These are phyloP conservation scores for Sinopyrophorus schimmeli DNA, from an alignment of 2,888 invertebrate genomes.

Conservation along the genomic window DNA sequence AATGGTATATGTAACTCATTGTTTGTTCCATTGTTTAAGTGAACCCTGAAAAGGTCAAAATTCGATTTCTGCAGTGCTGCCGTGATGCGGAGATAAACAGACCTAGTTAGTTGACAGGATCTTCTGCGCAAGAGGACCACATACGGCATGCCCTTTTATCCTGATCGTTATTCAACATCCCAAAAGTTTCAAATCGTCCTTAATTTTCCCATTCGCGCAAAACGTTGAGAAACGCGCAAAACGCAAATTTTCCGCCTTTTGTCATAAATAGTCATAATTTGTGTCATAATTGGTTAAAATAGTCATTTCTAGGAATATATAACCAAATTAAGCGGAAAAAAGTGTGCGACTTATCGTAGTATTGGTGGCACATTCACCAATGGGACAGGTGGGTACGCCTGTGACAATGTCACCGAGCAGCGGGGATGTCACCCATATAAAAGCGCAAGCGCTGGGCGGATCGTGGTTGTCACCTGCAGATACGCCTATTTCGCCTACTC, in stretches of 20 bases:
- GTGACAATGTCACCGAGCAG: slow-evolving; percentile 54
- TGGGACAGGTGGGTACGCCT: slow-evolving; percentile 55
- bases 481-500: slow-evolving; percentile 53
- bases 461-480: slow-evolving; percentile 51
- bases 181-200: no score
- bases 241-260: no score
- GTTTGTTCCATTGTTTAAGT: slow-evolving; percentile 30
- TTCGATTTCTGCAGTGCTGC: slow-evolving; percentile 38
- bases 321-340: no score
- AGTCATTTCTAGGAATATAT: no score
- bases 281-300: no score
- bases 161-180: slow-evolving; percentile 14
- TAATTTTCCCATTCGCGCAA: no score
- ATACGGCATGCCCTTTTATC: slow-evolving; percentile 7
- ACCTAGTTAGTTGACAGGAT: slow-evolving; percentile 36
- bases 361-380: slow-evolving; percentile 52
- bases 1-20: slow-evolving; percentile 9
- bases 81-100: slow-evolving; percentile 34
- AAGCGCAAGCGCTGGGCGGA: slow-evolving; percentile 53
- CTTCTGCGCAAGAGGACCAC: slow-evolving; percentile 22
- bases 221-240: no score
- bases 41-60: slow-evolving; percentile 37
- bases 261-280: no score
- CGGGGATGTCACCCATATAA: slow-evolving; percentile 51
- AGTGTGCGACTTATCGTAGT: no score